Evolutionary conservation across 2,113 vertebrate genomes (phyloP).

Genomic region (Apus apus): DNA sequence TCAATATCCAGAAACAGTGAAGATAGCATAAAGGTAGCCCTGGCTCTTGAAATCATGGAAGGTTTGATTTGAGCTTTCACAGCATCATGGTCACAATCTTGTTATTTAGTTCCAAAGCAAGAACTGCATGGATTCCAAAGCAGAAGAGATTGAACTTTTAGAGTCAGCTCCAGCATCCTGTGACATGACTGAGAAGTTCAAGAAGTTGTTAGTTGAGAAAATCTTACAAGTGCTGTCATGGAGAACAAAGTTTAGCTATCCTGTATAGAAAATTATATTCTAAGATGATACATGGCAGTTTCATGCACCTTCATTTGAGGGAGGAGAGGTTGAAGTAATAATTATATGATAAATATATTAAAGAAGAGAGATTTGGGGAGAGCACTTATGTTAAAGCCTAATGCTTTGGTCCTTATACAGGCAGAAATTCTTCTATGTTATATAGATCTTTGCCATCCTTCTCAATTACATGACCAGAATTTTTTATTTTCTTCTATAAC

Average conservation of each 20-base stretch:
- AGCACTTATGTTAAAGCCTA: not conserved
- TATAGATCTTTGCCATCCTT: not conserved
- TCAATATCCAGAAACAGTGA: not conserved
- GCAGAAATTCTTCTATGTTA: constrained; percentile 10
- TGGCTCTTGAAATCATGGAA: not conserved
- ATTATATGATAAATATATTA: constrained; percentile 36
- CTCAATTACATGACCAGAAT: not conserved
- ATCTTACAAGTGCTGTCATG: constrained; percentile 24
- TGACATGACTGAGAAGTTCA: not conserved
- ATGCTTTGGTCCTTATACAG: constrained; percentile 18
- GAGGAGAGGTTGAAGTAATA: constrained; percentile 56
- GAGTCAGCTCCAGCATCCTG: not conserved
- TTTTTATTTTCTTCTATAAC: not conserved
- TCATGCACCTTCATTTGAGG: constrained; percentile 47
- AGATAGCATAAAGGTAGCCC: not conserved
- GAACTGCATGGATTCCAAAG: not conserved
- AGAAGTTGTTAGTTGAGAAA: constrained; percentile 6
- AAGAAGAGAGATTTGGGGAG: not conserved
- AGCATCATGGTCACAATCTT: not conserved
- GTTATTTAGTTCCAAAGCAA: not conserved
- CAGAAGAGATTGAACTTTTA: not conserved
- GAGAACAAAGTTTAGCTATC: constrained; percentile 45
- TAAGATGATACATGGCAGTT: constrained; percentile 41
- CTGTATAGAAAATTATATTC: constrained; percentile 32
- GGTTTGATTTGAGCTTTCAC: not conserved